Evolutionary conservation across 2,113 vertebrate species (phyloP), one percentile per base, ranked within the genome.

Genomic region (Plotosus lineatus): DNA sequence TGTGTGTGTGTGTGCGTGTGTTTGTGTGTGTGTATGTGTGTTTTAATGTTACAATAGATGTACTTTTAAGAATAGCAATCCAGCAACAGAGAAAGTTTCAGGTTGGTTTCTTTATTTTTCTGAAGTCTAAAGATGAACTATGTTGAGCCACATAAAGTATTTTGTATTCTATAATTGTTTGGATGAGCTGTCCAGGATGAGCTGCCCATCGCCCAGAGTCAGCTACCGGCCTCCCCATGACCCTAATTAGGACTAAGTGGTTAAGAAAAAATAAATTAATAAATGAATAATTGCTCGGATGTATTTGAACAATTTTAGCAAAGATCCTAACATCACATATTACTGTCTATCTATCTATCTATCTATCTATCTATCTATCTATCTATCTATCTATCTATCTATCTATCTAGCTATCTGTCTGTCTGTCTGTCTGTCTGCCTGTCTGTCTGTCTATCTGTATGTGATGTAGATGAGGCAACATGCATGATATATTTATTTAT

Each of bases 371-470:
- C 40, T 77, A 53, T 71, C 15, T 28, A 4, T 81, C 15, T 63
- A 63, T 42, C 69, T 69, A 71, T 48, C 31, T 73, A 51, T 38
- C 15, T 66, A 33, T 72, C 38, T 58, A 53, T 53, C 51, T 58
- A 51, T 58, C n/a, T 23, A 14, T 65, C 19, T 46, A 56, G 38
- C 65, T 71, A 63, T 44, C 31, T 63, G 26, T 46, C n/a, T n/a
- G n/a, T n/a, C 42, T 14, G n/a, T 77, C 53, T 60, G 23, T 66
- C 40, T 77, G 46, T 71, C 15, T 28, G 2, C 75, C 15, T 63
- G 69, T 42, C 69, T 69, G 66, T 48, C 31, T 73, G 44, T 38
- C 15, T 66, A 33, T 72, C 38, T 58, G n/a, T n/a, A n/a, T n/a
- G n/a, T n/a, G n/a, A n/a, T n/a, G n/a, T n/a, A n/a, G n/a, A n/a